Evolutionary conservation across 1,140 invertebrate genomes (phyloP).

Genomic region (Lethocerus indicus): DNA sequence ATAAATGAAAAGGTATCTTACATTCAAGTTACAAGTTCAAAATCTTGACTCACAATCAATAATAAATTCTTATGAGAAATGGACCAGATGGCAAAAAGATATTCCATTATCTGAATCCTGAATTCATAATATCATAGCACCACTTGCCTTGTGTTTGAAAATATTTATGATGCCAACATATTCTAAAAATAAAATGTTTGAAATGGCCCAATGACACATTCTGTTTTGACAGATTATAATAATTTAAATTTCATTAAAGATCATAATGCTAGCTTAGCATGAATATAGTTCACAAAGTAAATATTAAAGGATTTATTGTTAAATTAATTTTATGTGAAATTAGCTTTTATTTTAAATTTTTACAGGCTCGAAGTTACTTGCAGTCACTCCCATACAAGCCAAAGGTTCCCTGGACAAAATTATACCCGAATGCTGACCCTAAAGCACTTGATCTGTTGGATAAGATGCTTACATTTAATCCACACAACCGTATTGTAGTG

Average conservation of each 20-base stretch:
- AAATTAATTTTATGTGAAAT: not conserved
- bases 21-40: no score
- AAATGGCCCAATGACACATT: no score
- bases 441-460: conserved; percentile 92
- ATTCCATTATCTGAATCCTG: no score
- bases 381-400: conserved; percentile 93
- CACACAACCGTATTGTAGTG: conserved; percentile 89
- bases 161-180: no score
- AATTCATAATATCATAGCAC: no score
- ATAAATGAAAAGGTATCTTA: conserved; percentile 89
- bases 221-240: no score
- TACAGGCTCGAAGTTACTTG: conserved; percentile 88
- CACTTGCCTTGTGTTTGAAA: no score
- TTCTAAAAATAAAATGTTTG: no score
- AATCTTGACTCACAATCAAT: no score
- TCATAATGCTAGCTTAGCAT: no score
- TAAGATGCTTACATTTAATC: conserved; percentile 99
- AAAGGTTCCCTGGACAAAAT: conserved; percentile 84
- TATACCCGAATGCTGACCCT: conserved; percentile 86
- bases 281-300: no score
- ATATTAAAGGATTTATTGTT: not conserved
- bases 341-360: conserved; percentile 17
- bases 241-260: no score
- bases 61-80: not conserved
- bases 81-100: not conserved